These are phyloP conservation scores for Neotoxoptera formosana DNA, from an alignment of 1,140 invertebrate species.

Conservation along the genomic window DNA sequence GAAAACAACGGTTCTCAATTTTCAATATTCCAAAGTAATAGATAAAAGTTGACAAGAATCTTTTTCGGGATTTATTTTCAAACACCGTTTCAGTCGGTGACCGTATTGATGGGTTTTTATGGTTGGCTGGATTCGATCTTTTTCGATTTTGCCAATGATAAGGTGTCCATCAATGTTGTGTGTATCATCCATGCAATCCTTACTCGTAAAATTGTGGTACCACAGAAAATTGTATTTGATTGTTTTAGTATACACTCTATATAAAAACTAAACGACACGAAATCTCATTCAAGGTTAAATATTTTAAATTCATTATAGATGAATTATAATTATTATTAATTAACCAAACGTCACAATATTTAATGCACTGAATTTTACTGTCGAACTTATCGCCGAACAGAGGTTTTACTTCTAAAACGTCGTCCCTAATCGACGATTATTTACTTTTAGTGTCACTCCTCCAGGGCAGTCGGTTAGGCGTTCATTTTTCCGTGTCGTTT, in stretches of 20 bases:
- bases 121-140: not conserved
- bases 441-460: conserved; percentile 43
- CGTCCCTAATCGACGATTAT: conserved; percentile 37
- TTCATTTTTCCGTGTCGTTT: conserved; percentile 41
- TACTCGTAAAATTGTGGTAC: not conserved
- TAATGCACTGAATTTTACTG: not conserved
- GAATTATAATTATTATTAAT: conserved; percentile 34
- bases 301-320: not conserved
- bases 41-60: not conserved
- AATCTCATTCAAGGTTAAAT: not conserved
- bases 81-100: not conserved
- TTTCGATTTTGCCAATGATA: not conserved
- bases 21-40: not conserved
- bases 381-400: not conserved
- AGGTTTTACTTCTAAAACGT: not conserved
- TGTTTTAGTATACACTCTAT: not conserved
- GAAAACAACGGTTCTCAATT: not conserved
- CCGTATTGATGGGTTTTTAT: not conserved
- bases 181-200: not conserved
- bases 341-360: not conserved
- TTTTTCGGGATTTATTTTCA: not conserved
- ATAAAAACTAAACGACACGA: not conserved
- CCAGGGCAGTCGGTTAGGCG: conserved; percentile 24
- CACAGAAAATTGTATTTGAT: not conserved
- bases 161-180: not conserved